phyloP scores from a whole-genome alignment of 2,888 invertebrate species.

The Thymelicus acteon region DNA sequence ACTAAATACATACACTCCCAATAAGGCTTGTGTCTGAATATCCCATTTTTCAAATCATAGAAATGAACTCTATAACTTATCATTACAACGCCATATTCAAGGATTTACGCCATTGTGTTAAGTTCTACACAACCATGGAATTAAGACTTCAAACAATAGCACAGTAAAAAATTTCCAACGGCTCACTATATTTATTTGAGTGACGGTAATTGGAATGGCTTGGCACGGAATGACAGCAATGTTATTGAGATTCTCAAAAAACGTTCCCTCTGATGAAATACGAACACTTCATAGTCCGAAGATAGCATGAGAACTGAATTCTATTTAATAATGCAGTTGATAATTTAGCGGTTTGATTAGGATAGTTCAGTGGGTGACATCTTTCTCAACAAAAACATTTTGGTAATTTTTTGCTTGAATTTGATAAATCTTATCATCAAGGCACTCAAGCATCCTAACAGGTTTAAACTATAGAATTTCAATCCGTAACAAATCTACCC shows the following conservation, averaged over 20 bases:
- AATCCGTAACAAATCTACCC: too few relatives aligned
- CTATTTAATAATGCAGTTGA: too few relatives aligned
- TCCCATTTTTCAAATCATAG: not conserved
- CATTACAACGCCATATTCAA: conserved; percentile 22
- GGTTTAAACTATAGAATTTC: too few relatives aligned
- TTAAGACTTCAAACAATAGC: conserved; percentile 32
- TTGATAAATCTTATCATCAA: too few relatives aligned
- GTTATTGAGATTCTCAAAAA: conserved; percentile 10
- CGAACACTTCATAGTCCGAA: not conserved
- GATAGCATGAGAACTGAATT: too few relatives aligned
- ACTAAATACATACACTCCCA: too few relatives aligned
- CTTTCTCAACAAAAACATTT: too few relatives aligned
- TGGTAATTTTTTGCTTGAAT: too few relatives aligned
- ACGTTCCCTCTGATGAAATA: conserved; percentile 1
- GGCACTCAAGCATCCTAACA: too few relatives aligned
- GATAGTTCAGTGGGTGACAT: too few relatives aligned
- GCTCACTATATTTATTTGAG: conserved; percentile 16
- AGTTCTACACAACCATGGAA: conserved; percentile 22
- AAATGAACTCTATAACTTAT: not conserved
- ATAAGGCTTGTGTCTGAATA: not conserved
- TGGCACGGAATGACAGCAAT: not conserved
- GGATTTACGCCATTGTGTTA: conserved; percentile 32
- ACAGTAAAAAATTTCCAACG: conserved; percentile 19
- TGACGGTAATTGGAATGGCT: conserved; percentile 13
- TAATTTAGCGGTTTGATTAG: too few relatives aligned